These are phyloP conservation scores for Semicossyphus pulcher DNA, from an alignment of 2,113 vertebrate species.

Conservation along the genomic window DNA sequence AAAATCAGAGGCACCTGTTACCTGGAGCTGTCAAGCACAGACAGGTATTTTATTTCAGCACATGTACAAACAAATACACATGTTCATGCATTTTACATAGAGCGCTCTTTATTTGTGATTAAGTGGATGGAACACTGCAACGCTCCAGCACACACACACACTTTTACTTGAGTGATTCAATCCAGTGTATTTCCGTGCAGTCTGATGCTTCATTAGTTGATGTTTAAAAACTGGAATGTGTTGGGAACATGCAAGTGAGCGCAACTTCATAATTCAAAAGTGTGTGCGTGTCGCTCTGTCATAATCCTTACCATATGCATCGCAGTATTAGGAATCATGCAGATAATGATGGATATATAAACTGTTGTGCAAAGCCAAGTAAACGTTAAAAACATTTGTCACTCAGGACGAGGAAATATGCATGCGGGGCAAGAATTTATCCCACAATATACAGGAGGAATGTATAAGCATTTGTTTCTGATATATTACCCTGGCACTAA, in stretches of 20 bases:
- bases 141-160: neutral
- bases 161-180: constrained; percentile 15
- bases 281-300: constrained; percentile 29
- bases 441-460: constrained; percentile 34
- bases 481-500: constrained; percentile 37
- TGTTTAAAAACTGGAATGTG: constrained; percentile 50
- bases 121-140: neutral
- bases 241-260: constrained; percentile 24
- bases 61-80: constrained; percentile 7
- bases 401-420: constrained; percentile 48
- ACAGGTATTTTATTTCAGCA: constrained; percentile 42
- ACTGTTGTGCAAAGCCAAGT: constrained; percentile 60
- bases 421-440: constrained; percentile 47
- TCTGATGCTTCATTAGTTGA: constrained; percentile 30
- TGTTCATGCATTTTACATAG: neutral
- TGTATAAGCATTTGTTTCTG: constrained; percentile 44
- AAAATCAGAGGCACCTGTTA: constrained; percentile 70
- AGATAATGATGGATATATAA: constrained; percentile 61
- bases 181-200: constrained; percentile 21
- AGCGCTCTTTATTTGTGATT: constrained; percentile 20
- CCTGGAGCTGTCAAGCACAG: constrained; percentile 55
- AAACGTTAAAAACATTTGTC: constrained; percentile 67
- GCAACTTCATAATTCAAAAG: constrained; percentile 48
- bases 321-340: constrained; percentile 49
- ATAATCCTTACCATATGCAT: constrained; percentile 70